A percentile compares a stretch with the other conserved stretches of the same genome.
phyloP scores from a whole-genome alignment of 2,113 vertebrate species.

The Tachysurus vachellii region DNA sequence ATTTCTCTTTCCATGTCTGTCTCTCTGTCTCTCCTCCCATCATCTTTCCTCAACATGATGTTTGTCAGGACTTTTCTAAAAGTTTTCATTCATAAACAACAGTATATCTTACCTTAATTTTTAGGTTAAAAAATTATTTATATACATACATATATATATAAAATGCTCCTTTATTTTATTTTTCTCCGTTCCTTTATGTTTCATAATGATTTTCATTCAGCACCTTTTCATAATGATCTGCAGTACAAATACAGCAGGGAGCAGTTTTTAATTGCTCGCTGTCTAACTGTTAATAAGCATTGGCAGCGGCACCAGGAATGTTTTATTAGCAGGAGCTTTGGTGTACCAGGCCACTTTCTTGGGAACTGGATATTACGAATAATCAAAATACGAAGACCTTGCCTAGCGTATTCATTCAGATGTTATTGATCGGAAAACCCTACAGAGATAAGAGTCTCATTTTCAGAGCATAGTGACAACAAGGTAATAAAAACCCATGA shows the following conservation, averaged over 20 bases:
- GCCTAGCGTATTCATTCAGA: not conserved
- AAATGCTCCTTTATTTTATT: not conserved
- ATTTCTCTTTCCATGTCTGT: not conserved
- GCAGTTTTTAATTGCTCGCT: slow-evolving; percentile 59
- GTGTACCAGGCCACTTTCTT: not conserved
- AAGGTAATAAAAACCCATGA: not conserved
- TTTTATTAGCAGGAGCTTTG: slow-evolving; percentile 7
- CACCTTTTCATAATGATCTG: slow-evolving; percentile 14
- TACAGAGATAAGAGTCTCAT: not conserved
- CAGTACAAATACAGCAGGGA: slow-evolving; percentile 23
- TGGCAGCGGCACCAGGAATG: not conserved
- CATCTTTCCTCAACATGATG: not conserved
- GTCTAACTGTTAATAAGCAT: slow-evolving; percentile 59
- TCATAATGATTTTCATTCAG: too few relatives aligned
- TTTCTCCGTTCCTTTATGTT: not conserved
- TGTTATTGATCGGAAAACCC: not conserved
- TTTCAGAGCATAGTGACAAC: not conserved
- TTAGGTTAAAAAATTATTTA: too few relatives aligned
- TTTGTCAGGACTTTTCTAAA: not conserved
- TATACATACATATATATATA: not conserved
- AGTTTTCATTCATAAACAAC: not conserved
- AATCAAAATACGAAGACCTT: not conserved
- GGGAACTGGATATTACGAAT: not conserved
- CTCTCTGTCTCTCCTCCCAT: not conserved
- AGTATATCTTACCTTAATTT: not conserved